phyloP scores from a whole-genome alignment of 2,888 invertebrate species.

The Drosophila suboccidentalis region DNA sequence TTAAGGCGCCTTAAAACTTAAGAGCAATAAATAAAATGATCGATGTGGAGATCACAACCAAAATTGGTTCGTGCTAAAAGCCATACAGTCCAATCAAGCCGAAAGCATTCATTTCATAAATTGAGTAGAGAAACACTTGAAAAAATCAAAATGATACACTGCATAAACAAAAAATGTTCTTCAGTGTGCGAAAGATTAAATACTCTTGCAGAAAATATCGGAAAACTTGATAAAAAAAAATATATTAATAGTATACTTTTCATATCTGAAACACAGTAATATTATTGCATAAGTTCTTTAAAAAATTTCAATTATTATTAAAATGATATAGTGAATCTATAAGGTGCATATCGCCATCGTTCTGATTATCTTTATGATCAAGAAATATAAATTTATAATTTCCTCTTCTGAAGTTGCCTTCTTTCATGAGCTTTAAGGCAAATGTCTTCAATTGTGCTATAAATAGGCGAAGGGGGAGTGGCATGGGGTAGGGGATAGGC shows the following conservation, averaged over 20 bases:
- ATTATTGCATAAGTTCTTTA: not conserved
- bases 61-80: constrained; percentile 29
- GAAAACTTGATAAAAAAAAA: not conserved
- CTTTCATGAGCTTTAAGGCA: constrained; percentile 5
- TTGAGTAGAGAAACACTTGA: constrained; percentile 22
- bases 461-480: constrained; percentile 4
- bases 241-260: not conserved
- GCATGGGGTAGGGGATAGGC: not conserved
- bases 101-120: constrained; percentile 36
- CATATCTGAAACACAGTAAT: not conserved
- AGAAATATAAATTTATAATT: not conserved
- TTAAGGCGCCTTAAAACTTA: constrained; percentile 51
- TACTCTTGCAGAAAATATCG: constrained; percentile 6
- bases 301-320: not conserved
- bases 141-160: constrained; percentile 11
- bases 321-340: too few relatives aligned
- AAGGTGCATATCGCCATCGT: too few relatives aligned
- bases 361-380: not conserved
- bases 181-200: not conserved
- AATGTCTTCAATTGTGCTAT: constrained; percentile 1
- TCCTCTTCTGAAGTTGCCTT: not conserved
- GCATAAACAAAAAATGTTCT: not conserved
- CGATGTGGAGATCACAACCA: constrained; percentile 37
- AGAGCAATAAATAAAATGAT: constrained; percentile 48
- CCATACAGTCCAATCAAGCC: constrained; percentile 12